These are phyloP conservation scores for Zeus faber DNA, from an alignment of 2,113 vertebrate species.

Conservation along the genomic window DNA sequence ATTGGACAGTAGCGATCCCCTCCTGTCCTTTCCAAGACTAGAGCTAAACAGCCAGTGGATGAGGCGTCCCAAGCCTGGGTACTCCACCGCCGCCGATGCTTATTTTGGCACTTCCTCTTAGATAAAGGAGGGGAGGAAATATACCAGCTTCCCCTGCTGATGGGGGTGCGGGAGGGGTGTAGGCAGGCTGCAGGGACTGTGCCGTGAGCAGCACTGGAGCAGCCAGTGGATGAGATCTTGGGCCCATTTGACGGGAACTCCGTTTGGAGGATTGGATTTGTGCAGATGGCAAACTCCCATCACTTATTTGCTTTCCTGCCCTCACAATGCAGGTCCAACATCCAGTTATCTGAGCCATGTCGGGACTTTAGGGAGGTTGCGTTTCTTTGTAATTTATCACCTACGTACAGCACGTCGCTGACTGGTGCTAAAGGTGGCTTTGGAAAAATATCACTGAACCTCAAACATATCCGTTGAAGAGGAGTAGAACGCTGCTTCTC, in stretches of 20 bases:
- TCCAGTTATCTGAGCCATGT: too few species aligned
- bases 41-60: conserved; percentile 18
- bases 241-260: conserved; percentile 24
- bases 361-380: neutral
- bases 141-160: conserved; percentile 55
- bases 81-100: conserved; percentile 46
- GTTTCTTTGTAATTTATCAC: too few species aligned
- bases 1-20: conserved; percentile 1
- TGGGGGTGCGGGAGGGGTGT: conserved; percentile 26
- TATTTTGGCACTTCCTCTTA: conserved; percentile 68
- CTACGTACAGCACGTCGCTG: too few species aligned
- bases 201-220: too few species aligned
- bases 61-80: conserved; percentile 36
- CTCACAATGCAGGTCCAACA: conserved; percentile 7
- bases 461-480: too few species aligned
- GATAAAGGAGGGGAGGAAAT: conserved; percentile 67
- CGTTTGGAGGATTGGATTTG: conserved; percentile 21
- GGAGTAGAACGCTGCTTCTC: too few species aligned
- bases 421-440: too few species aligned
- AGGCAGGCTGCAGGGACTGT: too few species aligned
- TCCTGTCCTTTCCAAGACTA: conserved; percentile 29
- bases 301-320: conserved; percentile 53
- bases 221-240: conserved; percentile 16
- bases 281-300: conserved; percentile 28
- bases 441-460: too few species aligned